A percentile compares a stretch with the other conserved stretches of the same genome.
Evolutionary conservation across 1,140 invertebrate species (phyloP).

Genomic region (Hypsibius dujardini): DNA sequence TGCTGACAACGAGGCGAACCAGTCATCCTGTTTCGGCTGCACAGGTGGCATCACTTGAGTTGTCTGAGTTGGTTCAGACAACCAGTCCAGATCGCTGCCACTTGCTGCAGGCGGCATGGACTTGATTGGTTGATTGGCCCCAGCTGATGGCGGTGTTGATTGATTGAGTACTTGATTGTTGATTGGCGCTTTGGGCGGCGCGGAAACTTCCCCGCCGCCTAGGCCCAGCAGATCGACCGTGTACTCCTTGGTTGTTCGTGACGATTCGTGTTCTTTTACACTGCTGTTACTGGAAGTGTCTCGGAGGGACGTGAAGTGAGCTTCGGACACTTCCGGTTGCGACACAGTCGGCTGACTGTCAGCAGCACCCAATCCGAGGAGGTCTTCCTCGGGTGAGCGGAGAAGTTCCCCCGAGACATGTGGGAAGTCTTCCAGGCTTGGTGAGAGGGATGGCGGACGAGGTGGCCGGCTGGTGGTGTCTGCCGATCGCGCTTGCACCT

Average conservation of each 20-base stretch:
- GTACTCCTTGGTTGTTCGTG: background rate
- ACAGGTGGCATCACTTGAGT: conserved; percentile 32
- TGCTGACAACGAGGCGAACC: conserved; percentile 39
- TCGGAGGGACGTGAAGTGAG: too few relatives aligned
- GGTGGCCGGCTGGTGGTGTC: background rate
- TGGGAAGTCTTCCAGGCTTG: background rate
- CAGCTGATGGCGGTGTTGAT: too few relatives aligned
- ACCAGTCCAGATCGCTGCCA: too few relatives aligned
- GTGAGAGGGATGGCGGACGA: background rate
- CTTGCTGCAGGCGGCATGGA: too few relatives aligned
- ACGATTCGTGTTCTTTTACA: too few relatives aligned
- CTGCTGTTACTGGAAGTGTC: too few relatives aligned
- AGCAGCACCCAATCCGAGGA: background rate
- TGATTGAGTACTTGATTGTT: too few relatives aligned
- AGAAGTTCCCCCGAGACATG: background rate
- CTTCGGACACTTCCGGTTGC: background rate
- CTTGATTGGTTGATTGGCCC: too few relatives aligned
- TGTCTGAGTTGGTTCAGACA: background rate
- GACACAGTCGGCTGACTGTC: background rate
- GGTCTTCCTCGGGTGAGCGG: background rate
- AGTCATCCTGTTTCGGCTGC: conserved; percentile 53
- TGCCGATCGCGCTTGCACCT: background rate
- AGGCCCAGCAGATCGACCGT: background rate
- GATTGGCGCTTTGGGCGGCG: background rate
- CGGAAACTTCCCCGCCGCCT: background rate